Evolutionary conservation across 2,888 invertebrate species (phyloP).

Genomic region (Sympetrum striolatum): DNA sequence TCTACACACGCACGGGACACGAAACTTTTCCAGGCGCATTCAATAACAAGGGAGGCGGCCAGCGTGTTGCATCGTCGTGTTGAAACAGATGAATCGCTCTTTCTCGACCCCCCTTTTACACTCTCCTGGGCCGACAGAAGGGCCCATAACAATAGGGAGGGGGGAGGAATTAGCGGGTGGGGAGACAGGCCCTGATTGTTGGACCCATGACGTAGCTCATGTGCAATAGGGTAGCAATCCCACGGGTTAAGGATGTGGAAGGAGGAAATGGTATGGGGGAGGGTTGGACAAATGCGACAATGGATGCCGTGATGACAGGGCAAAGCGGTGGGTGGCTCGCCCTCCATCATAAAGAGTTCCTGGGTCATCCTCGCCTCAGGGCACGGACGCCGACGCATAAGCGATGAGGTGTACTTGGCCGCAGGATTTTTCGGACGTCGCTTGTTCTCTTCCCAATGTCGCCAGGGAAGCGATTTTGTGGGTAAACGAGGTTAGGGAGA

Average conservation of each 20-base stretch:
- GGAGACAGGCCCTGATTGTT: not conserved
- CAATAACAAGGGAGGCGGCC: not conserved
- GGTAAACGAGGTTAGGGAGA: too few relatives aligned
- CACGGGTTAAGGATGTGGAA: not conserved
- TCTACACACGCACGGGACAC: not conserved
- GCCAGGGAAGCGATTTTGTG: too few relatives aligned
- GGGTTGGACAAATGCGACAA: slow-evolving; percentile 12
- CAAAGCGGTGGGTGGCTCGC: not conserved
- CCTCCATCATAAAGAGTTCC: not conserved
- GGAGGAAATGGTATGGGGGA: not conserved
- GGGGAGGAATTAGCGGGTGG: not conserved
- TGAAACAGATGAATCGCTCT: slow-evolving; percentile 39
- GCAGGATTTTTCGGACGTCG: not conserved
- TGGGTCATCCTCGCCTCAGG: not conserved
- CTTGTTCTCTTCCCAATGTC: not conserved
- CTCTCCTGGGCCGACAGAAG: not conserved
- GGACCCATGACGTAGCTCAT: not conserved
- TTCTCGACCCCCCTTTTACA: not conserved
- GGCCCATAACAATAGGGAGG: slow-evolving; percentile 3
- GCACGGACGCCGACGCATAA: slow-evolving; percentile 2
- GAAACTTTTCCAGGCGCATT: not conserved
- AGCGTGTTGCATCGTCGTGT: slow-evolving; percentile 3
- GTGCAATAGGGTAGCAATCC: not conserved
- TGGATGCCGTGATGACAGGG: slow-evolving; percentile 12
- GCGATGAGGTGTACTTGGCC: not conserved